Percentiles rank a stretch among this genome's conserved stretches.
Conservation (phyloP, 1,140 invertebrate genomes). For the Aphelenchoides fujianensis region DNA sequence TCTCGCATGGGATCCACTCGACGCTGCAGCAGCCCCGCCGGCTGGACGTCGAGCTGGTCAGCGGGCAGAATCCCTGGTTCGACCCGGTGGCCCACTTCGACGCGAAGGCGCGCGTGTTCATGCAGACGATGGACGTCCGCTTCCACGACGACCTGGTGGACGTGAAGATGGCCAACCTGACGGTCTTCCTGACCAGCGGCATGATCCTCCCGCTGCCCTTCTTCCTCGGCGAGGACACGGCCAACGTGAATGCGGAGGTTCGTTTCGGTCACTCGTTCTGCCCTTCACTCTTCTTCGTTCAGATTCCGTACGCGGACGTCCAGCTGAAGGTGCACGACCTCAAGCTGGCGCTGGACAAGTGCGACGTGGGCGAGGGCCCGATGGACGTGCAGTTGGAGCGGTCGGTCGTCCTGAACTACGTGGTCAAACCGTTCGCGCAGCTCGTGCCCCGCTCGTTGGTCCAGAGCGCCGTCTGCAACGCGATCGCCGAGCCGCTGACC, state of each 20-base stretch:
- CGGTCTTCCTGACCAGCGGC: constrained; percentile 5
- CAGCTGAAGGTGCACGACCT: constrained; percentile 17
- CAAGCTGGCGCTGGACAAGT: constrained; percentile 23
- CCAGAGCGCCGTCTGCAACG: constrained; percentile 29
- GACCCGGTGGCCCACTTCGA: constrained; percentile 34
- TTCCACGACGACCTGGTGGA: constrained; percentile 33
- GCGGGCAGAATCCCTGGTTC: constrained; percentile 31
- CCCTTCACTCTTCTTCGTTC: background rate
- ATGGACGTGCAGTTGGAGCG: constrained; percentile 29
- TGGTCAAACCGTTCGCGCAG: constrained; percentile 26
- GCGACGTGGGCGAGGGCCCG: constrained; percentile 8
- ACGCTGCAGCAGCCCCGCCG: constrained; percentile 29
- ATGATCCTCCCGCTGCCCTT: constrained; percentile 31
- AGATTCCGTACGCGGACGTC: constrained; percentile 26
- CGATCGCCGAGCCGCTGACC: constrained; percentile 28
- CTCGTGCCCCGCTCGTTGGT: constrained; percentile 28
- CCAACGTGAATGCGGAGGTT: constrained; percentile 28
- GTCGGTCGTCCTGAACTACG: constrained; percentile 25
- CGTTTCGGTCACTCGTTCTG: constrained; percentile 14
- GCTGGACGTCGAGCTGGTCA: constrained; percentile 21
- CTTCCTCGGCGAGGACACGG: constrained; percentile 34
- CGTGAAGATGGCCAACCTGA: constrained; percentile 24
- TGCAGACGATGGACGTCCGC: constrained; percentile 20
- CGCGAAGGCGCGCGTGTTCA: constrained; percentile 13
- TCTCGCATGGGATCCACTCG: constrained; percentile 23